Conservation (phyloP, 2,797 vertebrate genomes). For the Epinephelus malabaricus region DNA sequence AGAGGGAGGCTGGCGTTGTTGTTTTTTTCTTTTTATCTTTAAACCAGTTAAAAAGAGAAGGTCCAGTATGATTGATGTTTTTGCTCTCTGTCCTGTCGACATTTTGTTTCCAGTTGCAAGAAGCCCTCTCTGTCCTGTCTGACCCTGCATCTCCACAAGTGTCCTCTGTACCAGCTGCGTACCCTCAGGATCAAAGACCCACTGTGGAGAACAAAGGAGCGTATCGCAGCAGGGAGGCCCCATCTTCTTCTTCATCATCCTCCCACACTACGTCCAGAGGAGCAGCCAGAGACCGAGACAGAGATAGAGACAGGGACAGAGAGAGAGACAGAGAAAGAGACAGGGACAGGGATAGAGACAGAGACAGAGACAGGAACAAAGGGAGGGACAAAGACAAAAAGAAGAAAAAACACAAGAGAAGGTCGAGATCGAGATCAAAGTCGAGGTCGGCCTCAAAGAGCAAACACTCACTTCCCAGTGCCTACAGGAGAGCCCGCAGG, state of each 20-base stretch:
- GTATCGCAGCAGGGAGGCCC: constrained; percentile 83
- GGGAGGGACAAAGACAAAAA: constrained; percentile 91
- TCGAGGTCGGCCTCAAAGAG: constrained; percentile 92
- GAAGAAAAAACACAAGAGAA: constrained; percentile 95
- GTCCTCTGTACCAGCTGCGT: constrained; percentile 47
- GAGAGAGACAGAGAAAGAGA: constrained; percentile 80
- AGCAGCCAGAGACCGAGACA: constrained; percentile 40
- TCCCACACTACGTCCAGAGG: constrained; percentile 67
- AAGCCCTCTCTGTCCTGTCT: constrained; percentile 69
- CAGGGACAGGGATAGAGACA: not conserved
- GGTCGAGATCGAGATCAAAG: constrained; percentile 90
- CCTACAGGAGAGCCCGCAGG: constrained; percentile 91
- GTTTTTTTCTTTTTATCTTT: constrained; percentile 7
- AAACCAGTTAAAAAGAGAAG: constrained; percentile 6
- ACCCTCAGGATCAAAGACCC: constrained; percentile 64
- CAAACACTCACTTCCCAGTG: constrained; percentile 94
- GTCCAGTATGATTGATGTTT: not conserved
- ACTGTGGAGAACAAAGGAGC: constrained; percentile 52
- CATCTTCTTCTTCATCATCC: constrained; percentile 62
- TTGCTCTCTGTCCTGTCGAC: constrained; percentile 10
- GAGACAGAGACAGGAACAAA: constrained; percentile 55
- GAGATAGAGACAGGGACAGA: constrained; percentile 50
- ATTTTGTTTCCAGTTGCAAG: constrained; percentile 69
- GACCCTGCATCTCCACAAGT: constrained; percentile 47
- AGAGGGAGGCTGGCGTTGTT: not conserved